Evolutionary conservation across 2,113 vertebrate species (phyloP), one percentile per base, ranked within the genome.

Genomic region (Blennius ocellaris): DNA sequence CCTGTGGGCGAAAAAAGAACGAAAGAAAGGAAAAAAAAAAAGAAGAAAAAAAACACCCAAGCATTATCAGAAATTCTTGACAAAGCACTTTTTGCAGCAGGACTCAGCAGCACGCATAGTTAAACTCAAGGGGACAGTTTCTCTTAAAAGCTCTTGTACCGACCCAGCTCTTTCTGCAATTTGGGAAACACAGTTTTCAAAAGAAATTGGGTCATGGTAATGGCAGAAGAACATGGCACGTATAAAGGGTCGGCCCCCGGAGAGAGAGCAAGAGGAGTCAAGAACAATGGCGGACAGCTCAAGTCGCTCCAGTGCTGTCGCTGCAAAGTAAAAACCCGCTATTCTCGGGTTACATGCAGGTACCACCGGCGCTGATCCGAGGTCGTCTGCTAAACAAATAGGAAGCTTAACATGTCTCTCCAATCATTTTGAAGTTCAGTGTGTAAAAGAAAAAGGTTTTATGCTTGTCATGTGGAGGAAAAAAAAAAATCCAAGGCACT

Each of bases 91-190:
- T 90, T 76, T 82, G 59, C 47, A 77, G 69, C 49, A 76, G 51
- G 82, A 84, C 83, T 88, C 84, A 76, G 73, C 78, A 80, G 82
- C 78, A 80, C 69, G 73, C 87, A 89, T 51, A 89, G 76, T 83
- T 82, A 89, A 90, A 92, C 89, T 89, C 88, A 88, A 86, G 78
- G 84, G 85, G 89, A 88, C 89, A 78, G 86, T 83, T 89, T 83
- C 74, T 80, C 85, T 90, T 92, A 89, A 92, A 91, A 90, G 88
- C 82, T 66, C 78, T 74, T 77, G 62, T 72, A 79, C 79, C 48
- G 65, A 73, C 48, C 51, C 3, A n/a, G 57, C 70, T 84, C 73
- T 76, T 83, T 87, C 61, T 80, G 84, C 81, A 88, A 90, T 89
- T 90, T 87, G 73, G 80, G 66, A 88, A 84, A 80, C 66, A 66